Evolutionary conservation across 92 coral and sea anemone species (phyloP), one percentile per base, ranked within the genome.

Genomic region (Epizoanthus rinbou): DNA sequence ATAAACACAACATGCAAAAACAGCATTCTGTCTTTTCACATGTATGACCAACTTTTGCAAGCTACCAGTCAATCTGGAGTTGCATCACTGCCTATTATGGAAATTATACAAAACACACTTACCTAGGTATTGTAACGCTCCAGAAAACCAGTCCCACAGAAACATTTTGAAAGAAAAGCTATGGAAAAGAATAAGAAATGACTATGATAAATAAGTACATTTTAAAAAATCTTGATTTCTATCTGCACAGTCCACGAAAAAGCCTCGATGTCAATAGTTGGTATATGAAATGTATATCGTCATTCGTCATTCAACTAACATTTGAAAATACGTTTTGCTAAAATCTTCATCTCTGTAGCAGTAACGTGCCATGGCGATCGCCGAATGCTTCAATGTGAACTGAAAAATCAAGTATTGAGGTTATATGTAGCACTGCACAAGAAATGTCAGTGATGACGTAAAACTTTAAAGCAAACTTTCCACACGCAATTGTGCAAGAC

Each of bases 91-190:
- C 50, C 21, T 59, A 24, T 64, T 66, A 53, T 66, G n/a, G 56
- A 58, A 53, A 17, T 41, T 2, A 33, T 45, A 50, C 18, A 64
- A 52, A 37, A 31, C 21, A 28, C 43, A 83, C 98, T 86, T 68
- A 95, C 98, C 98, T 84, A 95, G 88, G 82, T 91, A 91, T 43
- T 90, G 91, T 18, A 95, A 79, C 50, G 86, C 87, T 80, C 94
- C 92, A 76, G 98, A 84, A 68, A 95, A 81, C 92, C 95, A 95
- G 84, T 94, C 98, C 95, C 94, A 95, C 80, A 95, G 74, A 88
- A 94, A 95, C 98, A 95, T 95, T 80, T 88, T 95, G 84, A 82
- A 82, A 57, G 80, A 59, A 85, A 89, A 89, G 83, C 94, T 93
- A 85, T 21, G 66, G 75, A 31, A 28, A 72, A 39, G 33, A 64